These are phyloP conservation scores for Enteromius viviparus DNA, from an alignment of 2,797 vertebrate species.

Conservation along the genomic window DNA sequence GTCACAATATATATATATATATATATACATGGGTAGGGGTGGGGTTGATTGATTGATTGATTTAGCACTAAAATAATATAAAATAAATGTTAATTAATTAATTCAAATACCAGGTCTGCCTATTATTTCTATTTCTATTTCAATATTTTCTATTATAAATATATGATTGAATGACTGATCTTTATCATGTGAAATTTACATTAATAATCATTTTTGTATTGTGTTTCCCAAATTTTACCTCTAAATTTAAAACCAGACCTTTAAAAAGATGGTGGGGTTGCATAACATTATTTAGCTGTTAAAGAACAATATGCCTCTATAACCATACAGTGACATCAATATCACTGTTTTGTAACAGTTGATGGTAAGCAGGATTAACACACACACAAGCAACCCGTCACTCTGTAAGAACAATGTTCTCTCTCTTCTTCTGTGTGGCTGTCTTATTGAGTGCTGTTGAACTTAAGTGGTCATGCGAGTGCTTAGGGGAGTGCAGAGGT, in stretches of 20 bases:
- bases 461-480: slow-evolving; percentile 23
- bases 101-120: not conserved
- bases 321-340: not conserved
- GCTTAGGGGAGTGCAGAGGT: slow-evolving; percentile 45
- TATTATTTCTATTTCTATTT: too few species aligned
- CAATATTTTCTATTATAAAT: too few species aligned
- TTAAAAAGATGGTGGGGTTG: not conserved
- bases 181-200: too few species aligned
- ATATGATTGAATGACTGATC: too few species aligned
- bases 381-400: not conserved
- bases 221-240: too few species aligned
- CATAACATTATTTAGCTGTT: not conserved
- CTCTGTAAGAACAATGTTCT: not conserved
- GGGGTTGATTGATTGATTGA: too few species aligned
- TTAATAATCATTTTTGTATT: too few species aligned
- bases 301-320: not conserved
- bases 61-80: not conserved
- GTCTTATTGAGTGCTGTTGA: slow-evolving; percentile 18
- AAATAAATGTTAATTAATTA: not conserved
- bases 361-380: not conserved
- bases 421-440: not conserved
- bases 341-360: not conserved
- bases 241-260: not conserved
- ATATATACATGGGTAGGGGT: too few species aligned
- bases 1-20: too few species aligned